Evolutionary conservation across 2,888 invertebrate genomes (phyloP).

Genomic region (Nomada ruficornis): DNA sequence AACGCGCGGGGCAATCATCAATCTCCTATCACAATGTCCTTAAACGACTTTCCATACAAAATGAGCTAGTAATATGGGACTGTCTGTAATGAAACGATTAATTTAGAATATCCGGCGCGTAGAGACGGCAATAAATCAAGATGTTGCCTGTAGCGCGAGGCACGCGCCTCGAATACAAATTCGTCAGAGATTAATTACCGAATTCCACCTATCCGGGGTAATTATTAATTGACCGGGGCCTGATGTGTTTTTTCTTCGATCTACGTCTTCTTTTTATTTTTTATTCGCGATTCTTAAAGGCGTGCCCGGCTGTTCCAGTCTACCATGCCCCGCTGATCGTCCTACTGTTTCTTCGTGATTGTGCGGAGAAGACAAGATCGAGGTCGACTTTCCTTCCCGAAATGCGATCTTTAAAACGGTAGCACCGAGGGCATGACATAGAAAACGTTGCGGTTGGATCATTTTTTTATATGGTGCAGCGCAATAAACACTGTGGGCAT

Average conservation of each 20-base stretch:
- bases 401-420: conserved; percentile 62
- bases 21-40: too few species aligned
- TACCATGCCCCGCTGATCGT: conserved; percentile 17
- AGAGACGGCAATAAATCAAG: conserved; percentile 13
- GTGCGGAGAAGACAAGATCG: conserved; percentile 52
- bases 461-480: conserved; percentile 22
- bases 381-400: conserved; percentile 71
- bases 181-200: conserved; percentile 55
- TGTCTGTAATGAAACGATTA: conserved; percentile 9
- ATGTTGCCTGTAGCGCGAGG: background rate
- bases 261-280: conserved; percentile 15
- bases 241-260: conserved; percentile 30
- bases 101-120: background rate
- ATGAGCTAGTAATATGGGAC: background rate
- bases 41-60: background rate
- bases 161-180: conserved; percentile 47
- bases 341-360: conserved; percentile 52
- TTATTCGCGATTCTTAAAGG: conserved; percentile 51
- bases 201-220: conserved; percentile 38
- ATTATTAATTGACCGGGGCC: conserved; percentile 58
- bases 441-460: conserved; percentile 22
- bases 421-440: conserved; percentile 18
- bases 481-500: conserved; percentile 23
- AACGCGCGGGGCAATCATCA: too few species aligned
- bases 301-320: conserved; percentile 43